Evolutionary conservation across 2,888 invertebrate species (phyloP), one percentile per base, ranked within the genome.

Genomic region (Monoplex corrugatus): DNA sequence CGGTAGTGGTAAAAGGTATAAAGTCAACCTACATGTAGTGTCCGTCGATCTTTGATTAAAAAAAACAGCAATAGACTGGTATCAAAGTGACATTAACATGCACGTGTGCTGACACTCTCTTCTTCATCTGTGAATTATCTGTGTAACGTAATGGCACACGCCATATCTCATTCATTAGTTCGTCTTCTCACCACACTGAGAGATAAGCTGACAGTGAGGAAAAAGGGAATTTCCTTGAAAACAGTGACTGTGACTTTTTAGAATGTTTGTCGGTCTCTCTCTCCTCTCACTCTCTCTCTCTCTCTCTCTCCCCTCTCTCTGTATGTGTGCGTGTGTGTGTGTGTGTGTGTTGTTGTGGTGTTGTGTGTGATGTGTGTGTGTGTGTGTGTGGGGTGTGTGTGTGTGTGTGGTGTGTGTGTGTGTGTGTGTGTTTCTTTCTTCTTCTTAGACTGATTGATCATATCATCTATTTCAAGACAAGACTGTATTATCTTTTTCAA

Each of bases 301-400:
- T 72, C 10, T 35, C 5, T 19, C 6, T 35, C 35, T 10, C 72
- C 63, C 63, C 28, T 6, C 19, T 6, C 13, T 10, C 35, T 35
- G 35, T 35, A 6, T 35, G 35, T 72, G 35, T 35, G 35, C 35
- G 5, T 72, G 32, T 72, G 72, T 63, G 23, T 63, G 63, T 63
- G 63, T 63, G 63, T 63, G 63, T 63, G 63, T 63, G 63, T 63
- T 16, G 10, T 10, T 38, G 35, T 78, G 35, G n/a, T 38, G 38
- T 32, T 63, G 63, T 38, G 35, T 38, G 35, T 78, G 35, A n/a
- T 38, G 38, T 32, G 35, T 78, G 75, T 19, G 75, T 35, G 75
- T 38, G 75, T 78, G 75, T 38, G 75, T 78, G 75, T 38, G 75
- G 75, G n/a, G 75, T 38, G 75, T 78, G 75, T 38, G 75, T 38